Evolutionary conservation across 2,888 invertebrate genomes (phyloP).

Genomic region (Patella depressa): DNA sequence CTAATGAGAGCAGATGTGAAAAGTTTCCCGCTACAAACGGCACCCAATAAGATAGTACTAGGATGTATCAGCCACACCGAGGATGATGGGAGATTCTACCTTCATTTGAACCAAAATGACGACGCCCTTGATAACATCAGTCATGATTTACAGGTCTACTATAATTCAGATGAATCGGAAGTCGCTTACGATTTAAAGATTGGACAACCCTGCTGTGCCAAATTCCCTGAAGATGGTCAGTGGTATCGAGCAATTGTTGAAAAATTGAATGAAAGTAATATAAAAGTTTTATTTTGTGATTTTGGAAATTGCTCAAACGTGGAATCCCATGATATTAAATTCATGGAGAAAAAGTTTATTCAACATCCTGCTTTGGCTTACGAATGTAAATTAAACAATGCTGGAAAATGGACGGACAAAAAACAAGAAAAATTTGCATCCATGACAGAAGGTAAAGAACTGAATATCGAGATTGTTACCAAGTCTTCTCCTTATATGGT

Average conservation of each 20-base stretch:
- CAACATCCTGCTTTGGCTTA: slow-evolving; percentile 39
- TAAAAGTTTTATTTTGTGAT: slow-evolving; percentile 65
- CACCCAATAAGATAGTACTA: slow-evolving; percentile 17
- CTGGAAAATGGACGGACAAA: slow-evolving; percentile 35
- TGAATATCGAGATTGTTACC: slow-evolving; percentile 34
- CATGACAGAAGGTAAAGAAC: slow-evolving; percentile 38
- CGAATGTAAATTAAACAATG: slow-evolving; percentile 39
- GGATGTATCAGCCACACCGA: slow-evolving; percentile 33
- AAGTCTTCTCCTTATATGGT: slow-evolving; percentile 32
- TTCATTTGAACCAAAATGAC: slow-evolving; percentile 75
- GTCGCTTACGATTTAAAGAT: slow-evolving; percentile 11
- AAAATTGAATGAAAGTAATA: slow-evolving; percentile 39
- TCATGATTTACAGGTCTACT: slow-evolving; percentile 53
- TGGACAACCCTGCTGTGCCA: slow-evolving; percentile 34
- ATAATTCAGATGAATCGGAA: neutral
- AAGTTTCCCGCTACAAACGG: neutral
- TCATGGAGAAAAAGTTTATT: slow-evolving; percentile 45
- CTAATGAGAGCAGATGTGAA: slow-evolving; percentile 10
- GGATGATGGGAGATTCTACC: slow-evolving; percentile 74
- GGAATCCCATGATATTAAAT: slow-evolving; percentile 43
- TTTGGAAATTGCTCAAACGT: slow-evolving; percentile 63
- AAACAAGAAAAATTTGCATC: slow-evolving; percentile 32
- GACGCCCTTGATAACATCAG: slow-evolving; percentile 70
- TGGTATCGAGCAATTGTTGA: slow-evolving; percentile 64
- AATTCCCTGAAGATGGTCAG: slow-evolving; percentile 55